Conservation (phyloP, 2,888 invertebrate genomes). For the Thymelicus sylvestris region DNA sequence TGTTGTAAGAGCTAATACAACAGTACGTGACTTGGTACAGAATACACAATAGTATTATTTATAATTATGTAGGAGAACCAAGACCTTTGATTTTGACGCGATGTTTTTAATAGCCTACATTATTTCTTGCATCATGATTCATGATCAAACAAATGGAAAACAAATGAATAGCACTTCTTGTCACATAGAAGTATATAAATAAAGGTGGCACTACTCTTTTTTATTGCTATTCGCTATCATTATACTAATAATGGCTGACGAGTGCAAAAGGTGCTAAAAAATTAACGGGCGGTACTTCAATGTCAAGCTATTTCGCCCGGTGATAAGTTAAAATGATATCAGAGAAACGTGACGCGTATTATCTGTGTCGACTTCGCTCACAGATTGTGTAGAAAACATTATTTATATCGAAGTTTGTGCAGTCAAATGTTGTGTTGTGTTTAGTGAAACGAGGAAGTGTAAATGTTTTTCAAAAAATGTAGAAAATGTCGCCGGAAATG, state of each 20-base stretch:
- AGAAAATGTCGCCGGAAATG: constrained; percentile 71
- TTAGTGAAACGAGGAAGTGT: constrained; percentile 14
- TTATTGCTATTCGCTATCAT: neutral
- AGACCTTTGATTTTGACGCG: too few species aligned
- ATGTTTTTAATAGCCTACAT: too few species aligned
- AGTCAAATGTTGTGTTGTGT: constrained; percentile 6
- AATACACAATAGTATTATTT: too few species aligned
- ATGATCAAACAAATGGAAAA: too few species aligned
- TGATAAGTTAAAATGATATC: constrained; percentile 36
- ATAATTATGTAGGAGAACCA: too few species aligned
- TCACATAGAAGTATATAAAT: too few species aligned
- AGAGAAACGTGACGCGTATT: constrained; percentile 39
- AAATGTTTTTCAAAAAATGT: constrained; percentile 75
- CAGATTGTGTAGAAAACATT: constrained; percentile 26
- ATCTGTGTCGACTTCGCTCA: constrained; percentile 10
- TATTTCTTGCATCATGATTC: too few species aligned
- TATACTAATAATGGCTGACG: constrained; percentile 31
- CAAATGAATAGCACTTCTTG: too few species aligned
- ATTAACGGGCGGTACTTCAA: constrained; percentile 13
- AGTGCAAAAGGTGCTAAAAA: constrained; percentile 2
- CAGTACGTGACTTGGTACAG: too few species aligned
- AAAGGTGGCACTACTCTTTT: neutral
- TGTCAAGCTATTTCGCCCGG: constrained; percentile 18
- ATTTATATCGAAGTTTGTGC: neutral
- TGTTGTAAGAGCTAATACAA: too few species aligned